Evolutionary conservation across 2,888 invertebrate species (phyloP).

Genomic region (Nemurella pictetii): DNA sequence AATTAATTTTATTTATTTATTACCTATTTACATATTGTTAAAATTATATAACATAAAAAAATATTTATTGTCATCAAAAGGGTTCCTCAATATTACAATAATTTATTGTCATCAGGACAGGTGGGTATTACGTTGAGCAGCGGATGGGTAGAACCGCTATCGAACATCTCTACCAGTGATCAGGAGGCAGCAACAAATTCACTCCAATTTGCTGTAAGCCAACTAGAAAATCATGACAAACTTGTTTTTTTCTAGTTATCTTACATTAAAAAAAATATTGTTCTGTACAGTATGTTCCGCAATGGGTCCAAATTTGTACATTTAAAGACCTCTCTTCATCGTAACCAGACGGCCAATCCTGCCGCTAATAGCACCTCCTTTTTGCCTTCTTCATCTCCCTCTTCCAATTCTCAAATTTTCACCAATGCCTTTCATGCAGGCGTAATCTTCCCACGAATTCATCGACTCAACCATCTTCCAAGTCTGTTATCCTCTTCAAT

Average conservation of each 20-base stretch:
- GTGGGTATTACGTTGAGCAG: slow-evolving; percentile 42
- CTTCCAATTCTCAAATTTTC: neutral
- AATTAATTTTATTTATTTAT: too few relatives aligned
- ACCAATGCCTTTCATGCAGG: neutral
- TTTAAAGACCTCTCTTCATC: neutral
- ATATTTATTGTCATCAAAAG: neutral
- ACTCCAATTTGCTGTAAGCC: slow-evolving; percentile 38
- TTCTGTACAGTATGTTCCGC: too few relatives aligned
- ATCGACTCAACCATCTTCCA: neutral
- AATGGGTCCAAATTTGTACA: too few relatives aligned
- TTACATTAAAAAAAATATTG: too few relatives aligned
- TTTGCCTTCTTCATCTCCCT: neutral
- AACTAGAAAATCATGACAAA: neutral
- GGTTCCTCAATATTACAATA: neutral
- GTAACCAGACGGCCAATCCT: neutral
- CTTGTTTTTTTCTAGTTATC: neutral
- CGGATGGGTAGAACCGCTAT: slow-evolving; percentile 39
- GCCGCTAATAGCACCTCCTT: neutral
- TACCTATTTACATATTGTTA: neutral
- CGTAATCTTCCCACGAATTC: neutral
- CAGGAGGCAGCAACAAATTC: slow-evolving; percentile 41
- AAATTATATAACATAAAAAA: neutral
- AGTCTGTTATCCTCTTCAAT: too few relatives aligned
- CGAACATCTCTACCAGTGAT: slow-evolving; percentile 44
- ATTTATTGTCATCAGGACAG: slow-evolving; percentile 35